Evolutionary conservation across 2,113 vertebrate species (phyloP).

Genomic region (Hippocampus mohnikei): DNA sequence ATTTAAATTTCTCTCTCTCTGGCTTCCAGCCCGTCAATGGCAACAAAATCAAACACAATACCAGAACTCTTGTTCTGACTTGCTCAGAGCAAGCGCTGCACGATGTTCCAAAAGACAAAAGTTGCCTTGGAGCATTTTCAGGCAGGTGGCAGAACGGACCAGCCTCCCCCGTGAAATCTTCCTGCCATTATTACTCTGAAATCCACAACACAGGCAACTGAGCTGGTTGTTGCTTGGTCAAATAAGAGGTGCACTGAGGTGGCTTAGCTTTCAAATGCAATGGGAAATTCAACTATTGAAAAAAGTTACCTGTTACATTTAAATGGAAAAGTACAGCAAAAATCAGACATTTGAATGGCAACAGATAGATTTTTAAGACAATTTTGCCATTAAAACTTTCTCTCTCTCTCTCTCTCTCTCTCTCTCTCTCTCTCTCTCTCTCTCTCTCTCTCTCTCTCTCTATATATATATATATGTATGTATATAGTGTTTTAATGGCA

Average conservation of each 20-base stretch:
- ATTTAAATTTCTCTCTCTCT: not conserved
- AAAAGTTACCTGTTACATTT: no score
- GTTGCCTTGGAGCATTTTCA: slow-evolving; percentile 32
- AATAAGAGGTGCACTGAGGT: not conserved
- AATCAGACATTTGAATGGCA: not conserved
- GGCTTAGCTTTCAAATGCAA: no score
- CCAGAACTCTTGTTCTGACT: slow-evolving; percentile 57
- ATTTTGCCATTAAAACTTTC: no score
- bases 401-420: no score
- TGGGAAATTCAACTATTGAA: not conserved
- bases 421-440: no score
- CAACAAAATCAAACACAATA: slow-evolving; percentile 27
- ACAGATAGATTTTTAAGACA: no score
- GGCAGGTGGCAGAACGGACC: slow-evolving; percentile 25
- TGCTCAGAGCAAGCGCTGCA: slow-evolving; percentile 38
- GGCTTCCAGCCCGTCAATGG: slow-evolving; percentile 4
- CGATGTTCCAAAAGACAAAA: slow-evolving; percentile 41
- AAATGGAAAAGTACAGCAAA: not conserved
- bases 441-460: no score
- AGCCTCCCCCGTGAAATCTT: not conserved
- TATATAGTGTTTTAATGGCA: no score
- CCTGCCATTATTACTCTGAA: slow-evolving; percentile 26
- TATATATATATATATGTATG: no score
- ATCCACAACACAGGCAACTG: not conserved
- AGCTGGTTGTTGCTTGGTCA: slow-evolving; percentile 25